Percentiles rank a stretch among this genome's conserved stretches.
Evolutionary conservation across 2,888 invertebrate species (phyloP).

Genomic region (Lampropteryx suffumata): DNA sequence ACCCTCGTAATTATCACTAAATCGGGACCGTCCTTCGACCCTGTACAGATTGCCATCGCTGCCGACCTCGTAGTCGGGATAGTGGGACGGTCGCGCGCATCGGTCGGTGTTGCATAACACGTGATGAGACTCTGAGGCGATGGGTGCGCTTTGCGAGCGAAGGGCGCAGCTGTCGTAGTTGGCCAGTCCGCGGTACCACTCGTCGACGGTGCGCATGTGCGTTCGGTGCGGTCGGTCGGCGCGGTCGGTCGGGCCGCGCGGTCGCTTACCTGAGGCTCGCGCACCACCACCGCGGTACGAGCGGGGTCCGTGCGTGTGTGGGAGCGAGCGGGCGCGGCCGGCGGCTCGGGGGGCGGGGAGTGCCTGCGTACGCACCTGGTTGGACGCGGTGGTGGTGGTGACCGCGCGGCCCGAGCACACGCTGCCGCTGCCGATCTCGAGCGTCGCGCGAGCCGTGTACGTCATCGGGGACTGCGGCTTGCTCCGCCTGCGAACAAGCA

Average conservation of each 20-base stretch:
- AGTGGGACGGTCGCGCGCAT: conserved; percentile 9
- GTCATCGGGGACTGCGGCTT: conserved; percentile 76
- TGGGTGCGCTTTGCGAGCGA: conserved; percentile 18
- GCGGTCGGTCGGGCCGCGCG: conserved; percentile 44
- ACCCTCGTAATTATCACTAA: conserved; percentile 39
- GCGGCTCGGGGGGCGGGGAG: conserved; percentile 19
- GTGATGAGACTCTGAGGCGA: background rate
- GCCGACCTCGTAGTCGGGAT: conserved; percentile 11
- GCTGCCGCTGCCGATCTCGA: conserved; percentile 79
- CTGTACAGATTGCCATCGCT: conserved; percentile 25
- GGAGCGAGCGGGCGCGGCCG: conserved; percentile 10
- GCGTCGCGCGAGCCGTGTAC: conserved; percentile 79
- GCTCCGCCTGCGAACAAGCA: conserved; percentile 66
- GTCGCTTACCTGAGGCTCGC: conserved; percentile 29
- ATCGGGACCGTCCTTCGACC: conserved; percentile 27
- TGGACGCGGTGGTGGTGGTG: conserved; percentile 79
- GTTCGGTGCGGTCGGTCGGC: background rate
- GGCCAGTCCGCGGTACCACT: conserved; percentile 50
- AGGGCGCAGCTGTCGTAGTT: conserved; percentile 27
- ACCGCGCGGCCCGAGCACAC: conserved; percentile 79
- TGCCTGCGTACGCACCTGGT: conserved; percentile 72
- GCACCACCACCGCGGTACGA: conserved; percentile 40
- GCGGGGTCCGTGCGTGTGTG: conserved; percentile 15
- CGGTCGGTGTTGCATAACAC: background rate
- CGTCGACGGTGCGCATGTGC: conserved; percentile 36